A percentile compares a stretch with the other conserved stretches of the same genome.
Conservation (phyloP, 2,888 invertebrate species). For the Criorhina ranunculi region DNA sequence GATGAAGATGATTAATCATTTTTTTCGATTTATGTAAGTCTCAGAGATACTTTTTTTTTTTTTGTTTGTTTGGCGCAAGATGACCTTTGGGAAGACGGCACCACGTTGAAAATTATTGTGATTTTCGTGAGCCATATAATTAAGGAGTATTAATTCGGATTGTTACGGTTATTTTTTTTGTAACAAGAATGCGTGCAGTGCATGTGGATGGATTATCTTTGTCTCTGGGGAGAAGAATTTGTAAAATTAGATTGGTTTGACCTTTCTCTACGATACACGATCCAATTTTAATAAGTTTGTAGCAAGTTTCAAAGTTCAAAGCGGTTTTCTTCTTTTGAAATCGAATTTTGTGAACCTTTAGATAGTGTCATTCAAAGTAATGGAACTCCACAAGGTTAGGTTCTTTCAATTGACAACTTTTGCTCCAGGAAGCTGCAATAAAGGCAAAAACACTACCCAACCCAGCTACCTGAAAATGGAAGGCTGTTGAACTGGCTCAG, state of each 20-base stretch:
- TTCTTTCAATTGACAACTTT: no score
- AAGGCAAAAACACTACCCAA: no score
- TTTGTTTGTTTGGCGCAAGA: conserved; percentile 45
- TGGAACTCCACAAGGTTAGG: no score
- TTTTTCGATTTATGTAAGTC: conserved; percentile 50
- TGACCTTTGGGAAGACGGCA: conserved; percentile 63
- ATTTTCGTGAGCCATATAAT: conserved; percentile 72
- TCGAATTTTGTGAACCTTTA: no score
- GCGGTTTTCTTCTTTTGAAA: no score
- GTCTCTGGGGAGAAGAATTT: neutral
- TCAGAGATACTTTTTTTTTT: conserved; percentile 52
- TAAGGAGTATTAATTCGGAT: conserved; percentile 68
- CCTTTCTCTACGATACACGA: conserved; percentile 1
- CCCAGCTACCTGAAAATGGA: no score
- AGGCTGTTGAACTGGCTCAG: no score
- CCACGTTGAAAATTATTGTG: conserved; percentile 62
- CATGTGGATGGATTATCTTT: conserved; percentile 13
- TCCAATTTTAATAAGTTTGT: conserved; percentile 12
- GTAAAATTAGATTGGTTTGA: neutral
- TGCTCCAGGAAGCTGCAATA: no score
- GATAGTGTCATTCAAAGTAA: no score
- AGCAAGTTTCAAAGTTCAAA: no score
- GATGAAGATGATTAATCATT: conserved; percentile 70
- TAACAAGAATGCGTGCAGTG: conserved; percentile 45
- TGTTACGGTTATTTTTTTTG: conserved; percentile 55